A percentile compares a stretch with the other conserved stretches of the same genome.
Conservation (phyloP, 1,140 invertebrate species). For the Scylla paramamosain region DNA sequence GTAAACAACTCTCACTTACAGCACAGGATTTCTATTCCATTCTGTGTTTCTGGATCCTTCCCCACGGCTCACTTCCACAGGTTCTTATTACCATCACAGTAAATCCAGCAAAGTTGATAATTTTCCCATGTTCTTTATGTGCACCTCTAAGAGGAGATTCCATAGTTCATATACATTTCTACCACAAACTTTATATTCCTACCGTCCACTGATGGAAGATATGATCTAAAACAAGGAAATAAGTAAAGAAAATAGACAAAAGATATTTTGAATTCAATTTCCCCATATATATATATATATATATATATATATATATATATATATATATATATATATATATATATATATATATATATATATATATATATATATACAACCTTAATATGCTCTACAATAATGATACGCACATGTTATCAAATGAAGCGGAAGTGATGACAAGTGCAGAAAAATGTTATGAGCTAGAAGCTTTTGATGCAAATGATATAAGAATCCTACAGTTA, state of each 20-base stretch:
- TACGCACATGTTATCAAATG: too few species aligned
- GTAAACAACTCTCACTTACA: conserved; percentile 23
- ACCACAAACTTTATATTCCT: not conserved
- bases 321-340: not conserved
- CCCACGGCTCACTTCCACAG: not conserved
- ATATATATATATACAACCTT: not conserved
- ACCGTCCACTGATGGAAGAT: not conserved
- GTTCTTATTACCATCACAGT: not conserved
- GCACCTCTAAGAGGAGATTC: not conserved
- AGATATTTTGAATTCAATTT: not conserved
- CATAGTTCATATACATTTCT: not conserved
- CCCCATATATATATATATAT: not conserved
- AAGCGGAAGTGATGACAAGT: too few species aligned
- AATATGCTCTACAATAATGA: too few species aligned
- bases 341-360: not conserved
- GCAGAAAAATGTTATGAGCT: too few species aligned
- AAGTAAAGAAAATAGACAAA: not conserved
- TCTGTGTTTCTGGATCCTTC: too few species aligned
- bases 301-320: not conserved
- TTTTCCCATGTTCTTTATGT: not conserved
- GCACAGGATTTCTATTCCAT: not conserved
- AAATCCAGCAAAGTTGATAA: not conserved
- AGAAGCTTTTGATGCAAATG: too few species aligned
- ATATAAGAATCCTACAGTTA: too few species aligned
- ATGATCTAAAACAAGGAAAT: not conserved